phyloP scores from a whole-genome alignment of 2,797 vertebrate species.

The Fringilla coelebs region DNA sequence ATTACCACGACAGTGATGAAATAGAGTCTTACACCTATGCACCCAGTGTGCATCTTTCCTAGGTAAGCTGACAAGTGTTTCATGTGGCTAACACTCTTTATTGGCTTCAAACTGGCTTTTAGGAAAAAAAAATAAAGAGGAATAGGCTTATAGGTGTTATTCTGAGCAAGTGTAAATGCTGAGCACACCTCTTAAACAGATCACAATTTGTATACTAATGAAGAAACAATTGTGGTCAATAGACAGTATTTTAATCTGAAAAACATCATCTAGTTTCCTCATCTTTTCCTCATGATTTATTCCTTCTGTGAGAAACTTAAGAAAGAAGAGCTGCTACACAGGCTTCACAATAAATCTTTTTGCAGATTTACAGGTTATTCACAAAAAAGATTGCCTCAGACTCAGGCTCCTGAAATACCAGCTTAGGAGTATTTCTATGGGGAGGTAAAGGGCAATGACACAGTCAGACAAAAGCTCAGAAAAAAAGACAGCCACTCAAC shows the following conservation, averaged over 20 bases:
- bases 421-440: not conserved
- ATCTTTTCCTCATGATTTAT: not conserved
- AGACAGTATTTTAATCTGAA: not conserved
- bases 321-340: not conserved
- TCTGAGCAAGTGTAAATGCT: not conserved
- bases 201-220: not conserved
- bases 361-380: not conserved
- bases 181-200: not conserved
- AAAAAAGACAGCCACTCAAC: not conserved
- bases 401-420: not conserved
- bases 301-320: not conserved
- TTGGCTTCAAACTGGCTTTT: not conserved
- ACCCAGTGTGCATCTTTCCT: not conserved
- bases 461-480: not conserved
- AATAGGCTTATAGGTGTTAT: not conserved
- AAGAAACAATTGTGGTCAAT: not conserved
- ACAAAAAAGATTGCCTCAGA: not conserved
- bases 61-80: not conserved
- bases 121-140: accelerated
- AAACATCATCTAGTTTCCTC: not conserved
- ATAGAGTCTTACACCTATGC: not conserved
- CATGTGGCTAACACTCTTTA: not conserved
- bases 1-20: not conserved
- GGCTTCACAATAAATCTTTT: not conserved
- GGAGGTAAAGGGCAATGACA: not conserved